phyloP scores from a whole-genome alignment of 2,113 vertebrate genomes.

The Zosterops japonicus region DNA sequence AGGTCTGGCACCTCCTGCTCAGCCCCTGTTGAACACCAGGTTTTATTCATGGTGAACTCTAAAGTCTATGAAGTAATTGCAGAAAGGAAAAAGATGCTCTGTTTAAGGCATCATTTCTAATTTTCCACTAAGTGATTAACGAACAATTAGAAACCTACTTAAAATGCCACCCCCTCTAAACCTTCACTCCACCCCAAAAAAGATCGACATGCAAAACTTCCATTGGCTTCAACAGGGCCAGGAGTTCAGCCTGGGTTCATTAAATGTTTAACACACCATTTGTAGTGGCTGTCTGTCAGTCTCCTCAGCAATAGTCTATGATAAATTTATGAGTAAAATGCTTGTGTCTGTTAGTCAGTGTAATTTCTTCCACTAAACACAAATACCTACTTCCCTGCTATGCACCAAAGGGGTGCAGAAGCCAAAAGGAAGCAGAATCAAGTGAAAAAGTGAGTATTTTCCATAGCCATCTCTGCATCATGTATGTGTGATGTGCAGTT shows the following conservation, averaged over 20 bases:
- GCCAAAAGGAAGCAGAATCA: constrained; percentile 74
- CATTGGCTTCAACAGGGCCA: background rate
- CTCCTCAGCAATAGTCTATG: constrained; percentile 52
- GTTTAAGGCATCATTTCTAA: constrained; percentile 11
- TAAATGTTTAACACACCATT: constrained; percentile 56
- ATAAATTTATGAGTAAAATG: constrained; percentile 64
- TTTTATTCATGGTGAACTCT: background rate
- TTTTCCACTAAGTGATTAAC: constrained; percentile 21
- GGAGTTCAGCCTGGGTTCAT: constrained; percentile 64
- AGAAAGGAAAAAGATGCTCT: constrained; percentile 3
- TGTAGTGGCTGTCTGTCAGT: constrained; percentile 40
- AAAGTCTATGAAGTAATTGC: background rate
- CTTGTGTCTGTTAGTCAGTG: constrained; percentile 59
- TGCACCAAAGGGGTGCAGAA: constrained; percentile 75
- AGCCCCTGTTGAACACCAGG: constrained; percentile 10
- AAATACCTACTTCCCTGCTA: constrained; percentile 71
- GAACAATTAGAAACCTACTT: background rate
- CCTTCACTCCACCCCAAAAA: background rate
- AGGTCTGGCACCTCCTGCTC: constrained; percentile 41
- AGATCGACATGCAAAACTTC: background rate
- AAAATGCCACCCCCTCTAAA: background rate
- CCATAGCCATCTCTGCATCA: constrained; percentile 66
- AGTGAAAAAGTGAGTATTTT: constrained; percentile 81
- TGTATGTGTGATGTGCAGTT: constrained; percentile 9
- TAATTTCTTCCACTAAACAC: constrained; percentile 69